phyloP scores from a whole-genome alignment of 1,140 invertebrate genomes.

The Leptinotarsa lineolata region DNA sequence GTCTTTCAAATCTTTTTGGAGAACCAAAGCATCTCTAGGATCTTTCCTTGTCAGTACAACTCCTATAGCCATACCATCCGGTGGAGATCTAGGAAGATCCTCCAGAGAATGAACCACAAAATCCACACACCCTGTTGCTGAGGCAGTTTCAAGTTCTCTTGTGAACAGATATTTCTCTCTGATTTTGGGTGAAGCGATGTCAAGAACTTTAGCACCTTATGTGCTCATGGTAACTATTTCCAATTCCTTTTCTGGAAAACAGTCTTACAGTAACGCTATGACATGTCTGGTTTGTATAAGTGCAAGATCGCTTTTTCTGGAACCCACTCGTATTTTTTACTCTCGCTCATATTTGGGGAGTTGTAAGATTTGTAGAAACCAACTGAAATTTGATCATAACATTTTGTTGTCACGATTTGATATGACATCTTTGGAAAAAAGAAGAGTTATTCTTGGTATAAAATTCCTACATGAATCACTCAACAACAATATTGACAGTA shows the following conservation, averaged over 20 bases:
- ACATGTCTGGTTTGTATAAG: slow-evolving; percentile 79
- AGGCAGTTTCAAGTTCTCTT: slow-evolving; percentile 88
- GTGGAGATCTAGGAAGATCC: slow-evolving; percentile 89
- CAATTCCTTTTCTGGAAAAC: slow-evolving; percentile 71
- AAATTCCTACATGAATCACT: too few species aligned
- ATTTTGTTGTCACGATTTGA: too few species aligned
- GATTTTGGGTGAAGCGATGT: slow-evolving; percentile 90
- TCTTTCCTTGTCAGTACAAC: slow-evolving; percentile 86
- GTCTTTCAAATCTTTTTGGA: slow-evolving; percentile 74
- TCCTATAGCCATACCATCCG: slow-evolving; percentile 85
- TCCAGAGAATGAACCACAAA: slow-evolving; percentile 97
- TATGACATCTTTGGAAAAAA: too few species aligned
- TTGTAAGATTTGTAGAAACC: too few species aligned
- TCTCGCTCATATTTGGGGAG: slow-evolving; percentile 43
- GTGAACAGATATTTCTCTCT: slow-evolving; percentile 96
- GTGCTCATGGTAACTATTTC: slow-evolving; percentile 89
- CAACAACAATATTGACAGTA: too few species aligned
- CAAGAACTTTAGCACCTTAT: slow-evolving; percentile 86
- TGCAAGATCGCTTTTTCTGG: slow-evolving; percentile 73
- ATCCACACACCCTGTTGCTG: slow-evolving; percentile 80
- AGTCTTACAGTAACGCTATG: slow-evolving; percentile 69
- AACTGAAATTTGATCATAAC: too few species aligned
- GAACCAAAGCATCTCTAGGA: slow-evolving; percentile 87
- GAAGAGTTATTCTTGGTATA: too few species aligned
- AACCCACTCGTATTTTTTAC: slow-evolving; percentile 65